These are phyloP conservation scores for Synanthedon formicaeformis DNA, from an alignment of 2,888 invertebrate species.

Conservation along the genomic window DNA sequence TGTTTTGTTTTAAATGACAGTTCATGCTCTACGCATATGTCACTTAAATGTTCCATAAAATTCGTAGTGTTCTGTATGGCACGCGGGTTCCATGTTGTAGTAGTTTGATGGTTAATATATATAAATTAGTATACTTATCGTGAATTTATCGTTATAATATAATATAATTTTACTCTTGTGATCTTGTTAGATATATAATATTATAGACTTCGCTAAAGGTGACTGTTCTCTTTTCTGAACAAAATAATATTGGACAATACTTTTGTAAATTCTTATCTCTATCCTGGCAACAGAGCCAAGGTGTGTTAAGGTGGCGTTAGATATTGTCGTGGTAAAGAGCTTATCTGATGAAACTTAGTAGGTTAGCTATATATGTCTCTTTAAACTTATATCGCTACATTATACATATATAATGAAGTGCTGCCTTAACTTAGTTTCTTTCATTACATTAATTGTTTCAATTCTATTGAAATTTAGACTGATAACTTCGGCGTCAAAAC, in stretches of 20 bases:
- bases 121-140: constrained; percentile 5
- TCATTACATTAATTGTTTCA: neutral
- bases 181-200: constrained; percentile 31
- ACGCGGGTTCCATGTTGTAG: no score
- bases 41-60: no score
- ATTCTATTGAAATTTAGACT: neutral
- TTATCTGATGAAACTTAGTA: constrained; percentile 12
- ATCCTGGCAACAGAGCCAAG: constrained; percentile 18
- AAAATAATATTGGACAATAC: constrained; percentile 44
- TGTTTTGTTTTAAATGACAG: no score
- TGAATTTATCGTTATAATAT: constrained; percentile 7
- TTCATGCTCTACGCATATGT: no score
- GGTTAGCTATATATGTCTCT: constrained; percentile 5
- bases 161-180: constrained; percentile 27
- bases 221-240: constrained; percentile 37
- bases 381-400: neutral
- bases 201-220: constrained; percentile 23
- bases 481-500: neutral
- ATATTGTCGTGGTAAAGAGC: constrained; percentile 1
- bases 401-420: constrained; percentile 1
- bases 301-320: constrained; percentile 4
- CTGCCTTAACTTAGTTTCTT: constrained; percentile 3
- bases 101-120: no score
- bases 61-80: no score
- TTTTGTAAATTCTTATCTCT: constrained; percentile 29